Evolutionary conservation across 30 jellyfish, hydroid and myxozoan genomes (phyloP), one percentile per base, ranked within the genome.

Genomic region (Aurelia aurita complex sp. Pacific): DNA sequence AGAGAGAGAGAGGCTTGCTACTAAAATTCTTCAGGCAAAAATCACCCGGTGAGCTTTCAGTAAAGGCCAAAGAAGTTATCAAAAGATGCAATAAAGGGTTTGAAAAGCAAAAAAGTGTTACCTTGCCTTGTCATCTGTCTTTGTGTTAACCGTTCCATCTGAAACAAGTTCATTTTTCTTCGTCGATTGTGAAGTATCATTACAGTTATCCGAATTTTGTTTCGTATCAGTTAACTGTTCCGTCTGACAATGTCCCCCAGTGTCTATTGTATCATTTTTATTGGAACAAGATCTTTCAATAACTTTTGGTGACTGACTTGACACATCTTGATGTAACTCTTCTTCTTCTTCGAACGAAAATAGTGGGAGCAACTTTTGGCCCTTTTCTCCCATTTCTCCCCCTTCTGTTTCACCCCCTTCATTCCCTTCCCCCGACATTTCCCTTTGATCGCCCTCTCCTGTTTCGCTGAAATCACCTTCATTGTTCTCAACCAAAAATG

Each of bases 41-140:
- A 15, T 42, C 36, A 35, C 33, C 18, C 50, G 53, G 33, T 34
- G 36, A 61, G 79, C 63, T 69, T n/a, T 12, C 36, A n/a, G 72
- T 36, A 13, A 29, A 74, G 38, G 40, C 43, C 16, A n/a, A 18
- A 40, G 13, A 74, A 4, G 3, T 11, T 23, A 74, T 9, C 12
- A 0, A 52, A 19, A n/a, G 18, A 8, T 46, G 57, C 57, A 3
- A 42, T 5, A 42, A 2, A 38, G 34, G 7, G 16, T 5, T 38
- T 17, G 17, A 29, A 67, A 66, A 43, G 8, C n/a, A 67, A 64
- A 64, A 23, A 62, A 66, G 88, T 75, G 90, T 73, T 91, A 91
- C 97, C 97, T 91, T 91, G 96, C 97, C 97, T 91, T 84, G 90
- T 86, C 89, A 23, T 69, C 91, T 55, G 19, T 73, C 17, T 61